phyloP scores from a whole-genome alignment of 1,140 invertebrate genomes.

The Lycorma delicatula region DNA sequence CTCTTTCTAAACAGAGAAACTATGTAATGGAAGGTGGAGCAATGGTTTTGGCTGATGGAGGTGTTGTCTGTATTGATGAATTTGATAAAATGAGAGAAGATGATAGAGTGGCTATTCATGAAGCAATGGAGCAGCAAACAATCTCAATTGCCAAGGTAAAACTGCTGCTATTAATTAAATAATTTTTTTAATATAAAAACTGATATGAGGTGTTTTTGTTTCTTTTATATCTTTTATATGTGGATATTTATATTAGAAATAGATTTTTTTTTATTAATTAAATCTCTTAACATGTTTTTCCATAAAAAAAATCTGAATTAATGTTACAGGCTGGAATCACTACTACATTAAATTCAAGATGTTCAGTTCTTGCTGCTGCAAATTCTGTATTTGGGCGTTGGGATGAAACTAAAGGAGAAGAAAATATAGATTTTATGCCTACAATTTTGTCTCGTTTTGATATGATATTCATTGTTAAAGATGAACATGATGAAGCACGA shows the following conservation, averaged over 20 bases:
- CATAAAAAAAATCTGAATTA: slow-evolving; percentile 7
- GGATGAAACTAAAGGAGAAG: slow-evolving; percentile 97
- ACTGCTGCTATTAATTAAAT: too few species aligned
- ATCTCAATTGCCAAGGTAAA: slow-evolving; percentile 96
- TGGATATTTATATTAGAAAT: neutral
- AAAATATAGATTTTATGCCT: slow-evolving; percentile 99
- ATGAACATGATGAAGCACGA: slow-evolving; percentile 81
- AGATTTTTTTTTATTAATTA: neutral
- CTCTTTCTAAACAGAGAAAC: slow-evolving; percentile 70
- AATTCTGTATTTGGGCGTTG: slow-evolving; percentile 98
- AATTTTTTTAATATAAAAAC: too few species aligned
- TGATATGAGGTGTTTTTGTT: neutral
- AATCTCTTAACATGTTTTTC: neutral
- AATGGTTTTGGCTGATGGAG: slow-evolving; percentile 98
- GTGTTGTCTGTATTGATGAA: slow-evolving; percentile 99
- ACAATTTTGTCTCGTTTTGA: slow-evolving; percentile 99
- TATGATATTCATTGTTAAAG: slow-evolving; percentile 99
- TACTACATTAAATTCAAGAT: slow-evolving; percentile 95
- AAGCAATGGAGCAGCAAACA: slow-evolving; percentile 99
- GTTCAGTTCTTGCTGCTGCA: slow-evolving; percentile 95
- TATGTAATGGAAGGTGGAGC: slow-evolving; percentile 99
- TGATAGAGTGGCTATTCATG: slow-evolving; percentile 97
- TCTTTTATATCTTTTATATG: neutral
- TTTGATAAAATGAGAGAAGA: slow-evolving; percentile 99
- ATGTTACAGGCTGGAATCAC: slow-evolving; percentile 84